Percentiles rank a stretch among this genome's conserved stretches.
These are phyloP conservation scores for Benthosema pterotum DNA, from an alignment of 2,797 vertebrate species.

Conservation along the genomic window DNA sequence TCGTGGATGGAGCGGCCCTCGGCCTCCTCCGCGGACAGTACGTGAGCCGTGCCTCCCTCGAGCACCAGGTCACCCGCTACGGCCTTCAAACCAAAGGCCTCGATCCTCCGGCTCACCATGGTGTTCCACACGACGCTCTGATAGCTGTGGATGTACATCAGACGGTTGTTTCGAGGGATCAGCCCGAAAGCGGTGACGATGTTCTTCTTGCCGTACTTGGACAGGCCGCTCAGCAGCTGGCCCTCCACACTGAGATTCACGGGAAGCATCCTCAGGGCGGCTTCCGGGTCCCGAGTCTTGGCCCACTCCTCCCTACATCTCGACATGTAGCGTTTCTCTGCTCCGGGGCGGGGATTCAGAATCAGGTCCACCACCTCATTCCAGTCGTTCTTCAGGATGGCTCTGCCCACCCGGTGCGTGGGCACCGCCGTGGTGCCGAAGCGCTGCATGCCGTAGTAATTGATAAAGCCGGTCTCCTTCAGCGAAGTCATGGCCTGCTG, in stretches of 20 bases:
- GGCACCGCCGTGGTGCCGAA: constrained; percentile 99
- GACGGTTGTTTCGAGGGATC: constrained; percentile 97
- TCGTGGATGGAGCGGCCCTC: constrained; percentile 87
- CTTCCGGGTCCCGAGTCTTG: constrained; percentile 90
- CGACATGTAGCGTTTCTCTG: constrained; percentile 94
- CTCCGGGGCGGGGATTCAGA: constrained; percentile 95
- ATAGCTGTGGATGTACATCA: constrained; percentile 99
- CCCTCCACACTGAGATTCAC: constrained; percentile 98
- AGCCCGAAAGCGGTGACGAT: constrained; percentile 93
- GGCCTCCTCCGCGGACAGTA: constrained; percentile 86
- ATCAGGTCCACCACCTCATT: constrained; percentile 96
- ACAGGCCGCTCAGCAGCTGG: constrained; percentile 93
- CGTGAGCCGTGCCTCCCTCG: constrained; percentile 89
- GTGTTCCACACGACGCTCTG: constrained; percentile 98
- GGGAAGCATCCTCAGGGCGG: constrained; percentile 93
- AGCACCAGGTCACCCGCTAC: constrained; percentile 92
- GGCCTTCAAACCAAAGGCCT: constrained; percentile 90
- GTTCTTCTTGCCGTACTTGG: constrained; percentile 95
- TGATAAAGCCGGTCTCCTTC: constrained; percentile 93
- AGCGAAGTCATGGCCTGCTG: constrained; percentile 92
- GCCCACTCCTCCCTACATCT: constrained; percentile 98
- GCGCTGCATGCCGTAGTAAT: constrained; percentile 99
- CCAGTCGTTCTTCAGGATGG: constrained; percentile 95
- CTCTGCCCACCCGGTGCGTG: constrained; percentile 95
- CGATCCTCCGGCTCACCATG: constrained; percentile 95